A percentile compares a stretch with the other conserved stretches of the same genome.
These are phyloP conservation scores for Anticlea derivata DNA, from an alignment of 2,888 invertebrate genomes.

Conservation along the genomic window DNA sequence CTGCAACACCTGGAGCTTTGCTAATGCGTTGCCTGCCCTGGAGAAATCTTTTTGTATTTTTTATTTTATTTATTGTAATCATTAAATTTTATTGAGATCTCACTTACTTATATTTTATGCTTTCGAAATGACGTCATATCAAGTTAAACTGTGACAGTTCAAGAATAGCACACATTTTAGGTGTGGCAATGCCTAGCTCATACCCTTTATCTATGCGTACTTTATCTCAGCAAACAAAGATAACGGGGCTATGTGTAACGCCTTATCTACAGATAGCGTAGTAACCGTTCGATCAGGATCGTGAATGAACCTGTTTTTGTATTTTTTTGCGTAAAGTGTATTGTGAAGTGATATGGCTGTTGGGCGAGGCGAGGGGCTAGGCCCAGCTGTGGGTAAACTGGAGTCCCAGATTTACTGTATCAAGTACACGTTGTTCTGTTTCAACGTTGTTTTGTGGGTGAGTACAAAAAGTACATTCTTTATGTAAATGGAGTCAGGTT, in stretches of 20 bases:
- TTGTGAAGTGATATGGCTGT: constrained; percentile 79
- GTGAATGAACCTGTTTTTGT: constrained; percentile 53
- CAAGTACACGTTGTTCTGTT: constrained; percentile 92
- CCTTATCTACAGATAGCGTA: constrained; percentile 68
- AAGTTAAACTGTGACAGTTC: constrained; percentile 3
- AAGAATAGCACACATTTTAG: constrained; percentile 47
- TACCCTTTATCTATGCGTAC: constrained; percentile 61
- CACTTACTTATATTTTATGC: no score
- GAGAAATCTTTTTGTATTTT: no score
- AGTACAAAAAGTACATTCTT: constrained; percentile 57
- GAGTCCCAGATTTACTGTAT: constrained; percentile 91
- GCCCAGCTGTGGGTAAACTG: constrained; percentile 83
- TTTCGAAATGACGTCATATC: constrained; percentile 1
- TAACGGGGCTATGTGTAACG: constrained; percentile 69
- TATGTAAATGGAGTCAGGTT: constrained; percentile 2
- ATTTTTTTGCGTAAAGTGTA: constrained; percentile 40
- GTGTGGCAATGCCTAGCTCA: constrained; percentile 66
- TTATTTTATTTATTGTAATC: no score
- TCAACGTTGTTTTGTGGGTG: constrained; percentile 92
- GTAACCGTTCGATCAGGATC: constrained; percentile 58
- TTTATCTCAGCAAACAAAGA: constrained; percentile 78
- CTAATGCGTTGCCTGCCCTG: no score
- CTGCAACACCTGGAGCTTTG: no score
- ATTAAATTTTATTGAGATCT: no score
- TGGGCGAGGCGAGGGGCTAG: constrained; percentile 78